phyloP scores from a whole-genome alignment of 2,888 invertebrate species.

The Lepidonotus clava region DNA sequence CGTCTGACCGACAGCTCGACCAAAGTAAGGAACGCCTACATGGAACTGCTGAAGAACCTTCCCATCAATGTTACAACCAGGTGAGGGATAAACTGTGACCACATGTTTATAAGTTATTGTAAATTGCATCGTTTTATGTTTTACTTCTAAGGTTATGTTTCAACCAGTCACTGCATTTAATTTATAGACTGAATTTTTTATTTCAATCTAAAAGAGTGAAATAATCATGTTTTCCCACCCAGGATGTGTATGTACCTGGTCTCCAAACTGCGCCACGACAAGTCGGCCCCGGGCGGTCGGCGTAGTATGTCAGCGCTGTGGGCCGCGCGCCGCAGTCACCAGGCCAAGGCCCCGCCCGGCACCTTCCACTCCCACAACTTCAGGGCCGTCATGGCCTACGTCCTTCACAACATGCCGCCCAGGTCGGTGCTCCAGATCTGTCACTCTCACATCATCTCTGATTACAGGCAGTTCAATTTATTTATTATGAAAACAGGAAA shows the following conservation, averaged over 20 bases:
- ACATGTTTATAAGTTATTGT: too few species aligned
- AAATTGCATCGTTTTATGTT: too few species aligned
- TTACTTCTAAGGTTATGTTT: too few species aligned
- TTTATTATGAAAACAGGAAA: too few species aligned
- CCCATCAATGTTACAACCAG: constrained; percentile 74
- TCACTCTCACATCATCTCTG: too few species aligned
- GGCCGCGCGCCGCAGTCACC: constrained; percentile 76
- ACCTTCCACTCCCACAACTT: constrained; percentile 80
- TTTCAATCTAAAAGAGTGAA: too few species aligned
- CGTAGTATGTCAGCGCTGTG: constrained; percentile 72
- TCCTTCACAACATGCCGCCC: constrained; percentile 74
- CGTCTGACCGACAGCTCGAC: constrained; percentile 73
- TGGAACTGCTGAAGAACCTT: constrained; percentile 73
- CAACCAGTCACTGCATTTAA: too few species aligned
- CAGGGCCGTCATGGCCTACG: constrained; percentile 77
- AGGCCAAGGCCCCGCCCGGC: constrained; percentile 72
- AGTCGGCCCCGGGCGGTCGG: constrained; percentile 50
- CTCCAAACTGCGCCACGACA: constrained; percentile 32
- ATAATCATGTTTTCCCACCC: too few species aligned
- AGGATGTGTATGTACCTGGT: constrained; percentile 19
- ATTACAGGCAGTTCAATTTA: too few species aligned
- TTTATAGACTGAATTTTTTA: too few species aligned
- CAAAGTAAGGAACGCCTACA: constrained; percentile 70
- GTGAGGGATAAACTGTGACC: too few species aligned
- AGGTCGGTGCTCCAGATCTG: constrained; percentile 68